Evolutionary conservation across 2,888 invertebrate genomes (phyloP).

Genomic region (Dysmachus trigonus): DNA sequence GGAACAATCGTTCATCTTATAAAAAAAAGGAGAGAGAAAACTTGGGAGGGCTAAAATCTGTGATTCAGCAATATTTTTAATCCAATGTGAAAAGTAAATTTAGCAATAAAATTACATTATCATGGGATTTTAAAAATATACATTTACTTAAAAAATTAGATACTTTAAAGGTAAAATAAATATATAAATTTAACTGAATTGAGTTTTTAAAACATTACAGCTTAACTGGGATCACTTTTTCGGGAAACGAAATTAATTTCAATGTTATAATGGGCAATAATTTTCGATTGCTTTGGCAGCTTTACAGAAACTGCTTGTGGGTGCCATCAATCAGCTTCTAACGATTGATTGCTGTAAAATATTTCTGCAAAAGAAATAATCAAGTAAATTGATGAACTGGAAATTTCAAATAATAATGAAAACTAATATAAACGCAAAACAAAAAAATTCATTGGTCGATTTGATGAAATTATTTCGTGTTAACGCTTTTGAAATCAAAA

Average conservation of each 20-base stretch:
- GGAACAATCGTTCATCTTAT: background rate
- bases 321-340: constrained; percentile 39
- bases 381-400: background rate
- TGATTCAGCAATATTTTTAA: background rate
- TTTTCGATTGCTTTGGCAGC: background rate
- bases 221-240: background rate
- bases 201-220: background rate
- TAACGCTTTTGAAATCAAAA: background rate
- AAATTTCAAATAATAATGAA: background rate
- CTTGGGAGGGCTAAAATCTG: background rate
- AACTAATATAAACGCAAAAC: background rate
- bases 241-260: background rate
- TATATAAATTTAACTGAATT: background rate
- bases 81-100: background rate
- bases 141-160: background rate
- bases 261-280: background rate
- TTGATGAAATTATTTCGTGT: background rate
- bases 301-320: background rate
- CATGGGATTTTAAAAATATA: background rate
- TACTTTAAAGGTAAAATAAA: constrained; percentile 6
- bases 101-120: background rate
- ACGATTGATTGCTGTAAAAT: constrained; percentile 51
- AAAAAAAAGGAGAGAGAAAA: background rate
- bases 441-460: background rate
- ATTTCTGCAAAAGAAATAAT: constrained; percentile 49